Evolutionary conservation across 2,797 vertebrate species (phyloP), one percentile per base, ranked within the genome.

Genomic region (Pachyuromys duprasi): DNA sequence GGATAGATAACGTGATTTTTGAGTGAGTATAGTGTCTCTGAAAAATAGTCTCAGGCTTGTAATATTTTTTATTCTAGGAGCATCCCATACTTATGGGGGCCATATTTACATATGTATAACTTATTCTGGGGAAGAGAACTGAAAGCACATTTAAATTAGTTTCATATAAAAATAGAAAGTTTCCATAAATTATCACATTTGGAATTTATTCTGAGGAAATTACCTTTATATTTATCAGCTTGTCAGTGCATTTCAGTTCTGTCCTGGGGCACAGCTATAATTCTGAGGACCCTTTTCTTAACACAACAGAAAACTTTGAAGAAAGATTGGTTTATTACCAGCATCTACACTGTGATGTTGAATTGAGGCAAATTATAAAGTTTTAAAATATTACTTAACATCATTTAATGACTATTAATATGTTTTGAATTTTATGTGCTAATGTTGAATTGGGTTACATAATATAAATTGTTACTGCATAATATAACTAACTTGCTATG

Each of bases 161-260:
- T 94, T 79, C 17, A 70, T n/a, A 65, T 24, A 31, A 76, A 65
- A 89, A 82, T 24, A 39, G 42, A 8, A 79, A 89, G 78, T 0
- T 69, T 94, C n/a, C 24, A 60, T 60, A 74, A 72, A 72, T 74
- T 89, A n/a, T 87, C 65, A 74, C 7, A 57, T 81, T 78, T 92
- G 15, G 7, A 86, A 72, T 93, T 96, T 78, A 90, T 92, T 69
- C 67, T 90, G 15, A 81, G 80, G 67, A 88, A 76, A 78, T 79
- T 24, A 45, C 33, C 33, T 89, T 5, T 26, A 0, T 53, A 42
- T 90, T 89, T 93, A 87, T 84, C 45, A 86, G 65, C 42, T 88
- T 93, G 9, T 20, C 39, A 90, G 20, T 89, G 74, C 31, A 65
- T 15, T 78, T 91, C n/a, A 92, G 2, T 87, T 92, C 0, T 11